Evolutionary conservation across 2,113 vertebrate species (phyloP), one percentile per base, ranked within the genome.

Genomic region (Esox niger): DNA sequence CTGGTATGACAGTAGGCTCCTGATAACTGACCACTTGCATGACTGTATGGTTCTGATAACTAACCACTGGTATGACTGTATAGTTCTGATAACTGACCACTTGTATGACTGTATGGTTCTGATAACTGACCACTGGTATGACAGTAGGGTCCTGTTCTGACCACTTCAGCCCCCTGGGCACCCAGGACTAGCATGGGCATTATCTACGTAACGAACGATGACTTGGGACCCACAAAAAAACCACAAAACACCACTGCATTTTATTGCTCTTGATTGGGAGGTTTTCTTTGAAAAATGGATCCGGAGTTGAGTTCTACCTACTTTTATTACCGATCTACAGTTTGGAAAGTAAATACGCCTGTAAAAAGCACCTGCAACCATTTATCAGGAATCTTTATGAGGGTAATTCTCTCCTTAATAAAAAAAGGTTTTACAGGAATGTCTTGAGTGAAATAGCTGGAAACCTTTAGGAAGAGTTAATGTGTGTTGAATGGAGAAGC

Each of bases 351-450:
- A 71, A 81, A 84, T 66, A 60, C 25, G 25, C 31, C n/a, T 69
- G 38, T 74, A 58, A 76, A 79, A 76, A 62, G 77, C 64, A 75
- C 60, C 33, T 43, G 54, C 5, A 25, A 43, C 46, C 71, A 75
- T 62, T 32, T 73, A 74, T 71, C 79, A 73, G 79, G 57, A 66
- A 33, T 29, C 75, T 86, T 82, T 79, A 82, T 71, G 61, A 78
- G 70, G 27, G 6, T 75, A 68, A 75, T 58, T 29, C 11, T 76
- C 56, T 70, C 76, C 70, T 71, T 73, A 64, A 87, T 82, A 82
- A 76, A 69, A 73, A 69, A 58, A 30, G 2, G 33, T 59, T 67
- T 86, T 84, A 83, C 20, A 30, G 46, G 35, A 29, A 74, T 54
- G 35, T 68, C 49, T n/a, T 20, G 32, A 78, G 68, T 30, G 64